phyloP scores from a whole-genome alignment of 2,113 vertebrate species.

The Sus scrofa region T2T-Sscrofa CM000820.6:2177501-2178000 shows the following conservation, averaged over 20 bases:
- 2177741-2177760: neutral
- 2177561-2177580: neutral
- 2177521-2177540: neutral
- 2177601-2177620: neutral
- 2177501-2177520: neutral
- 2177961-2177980: neutral
- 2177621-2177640: conserved; percentile 13
- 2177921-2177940: neutral
- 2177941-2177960: neutral
- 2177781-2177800: too few species aligned
- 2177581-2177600: neutral
- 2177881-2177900: too few species aligned
- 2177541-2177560: neutral
- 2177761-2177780: neutral
- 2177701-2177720: neutral
- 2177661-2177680: neutral
- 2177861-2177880: too few species aligned
- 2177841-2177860: too few species aligned
- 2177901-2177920: neutral
- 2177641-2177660: neutral
- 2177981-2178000: neutral
- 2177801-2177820: too few species aligned
- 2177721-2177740: neutral
- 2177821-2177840: too few species aligned
- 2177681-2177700: neutral